Evolutionary conservation across 1,140 invertebrate genomes (phyloP), one percentile per base, ranked within the genome.

Genomic region (Drosophila nigromelanica): DNA sequence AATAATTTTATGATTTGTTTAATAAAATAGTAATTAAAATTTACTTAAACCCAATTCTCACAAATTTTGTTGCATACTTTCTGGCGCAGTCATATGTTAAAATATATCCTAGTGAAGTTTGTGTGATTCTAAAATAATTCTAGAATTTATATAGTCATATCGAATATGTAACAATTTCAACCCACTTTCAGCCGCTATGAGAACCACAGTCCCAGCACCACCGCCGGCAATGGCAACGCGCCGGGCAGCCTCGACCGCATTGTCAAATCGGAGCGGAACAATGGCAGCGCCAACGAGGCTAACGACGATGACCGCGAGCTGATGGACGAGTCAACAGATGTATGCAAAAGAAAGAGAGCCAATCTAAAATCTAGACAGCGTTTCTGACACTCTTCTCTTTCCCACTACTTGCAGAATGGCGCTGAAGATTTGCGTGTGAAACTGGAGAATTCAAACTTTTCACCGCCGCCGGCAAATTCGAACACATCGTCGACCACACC

Each of bases 401-500:
- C 11, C 2, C 42, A 15, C 0, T 47, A 0, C 27, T 35, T 71
- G 8, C 47, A 92, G 91, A 91, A 86, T 11, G 91, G 91, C 43
- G 91, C 91, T 15, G 91, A 92, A 93, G 94, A 94, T 92, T 91
- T 94, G 92, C 93, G 94, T 50, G 93, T 94, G 33, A 94, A 94
- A 80, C 93, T 92, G 91, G 94, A 94, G 80, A 91, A 87, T 50
- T 93, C 92, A 3, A 92, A 77, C 92, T 94, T 81, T 93, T 93
- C 86, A 87, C 93, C 72, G 68, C 92, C 70, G 89, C 91, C 91
- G 59, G 76, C 86, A 7, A 92, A 76, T 87, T 92, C 56, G 89
- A 93, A 83, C 92, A 93, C 92, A 14, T 93, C 92, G 55, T 93
- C 93, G 51, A 93, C 93, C 48, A 92, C 92, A 67, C 92, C 92